phyloP scores from a whole-genome alignment of 2,797 vertebrate genomes.

The Cebuella pygmaea region DNA sequence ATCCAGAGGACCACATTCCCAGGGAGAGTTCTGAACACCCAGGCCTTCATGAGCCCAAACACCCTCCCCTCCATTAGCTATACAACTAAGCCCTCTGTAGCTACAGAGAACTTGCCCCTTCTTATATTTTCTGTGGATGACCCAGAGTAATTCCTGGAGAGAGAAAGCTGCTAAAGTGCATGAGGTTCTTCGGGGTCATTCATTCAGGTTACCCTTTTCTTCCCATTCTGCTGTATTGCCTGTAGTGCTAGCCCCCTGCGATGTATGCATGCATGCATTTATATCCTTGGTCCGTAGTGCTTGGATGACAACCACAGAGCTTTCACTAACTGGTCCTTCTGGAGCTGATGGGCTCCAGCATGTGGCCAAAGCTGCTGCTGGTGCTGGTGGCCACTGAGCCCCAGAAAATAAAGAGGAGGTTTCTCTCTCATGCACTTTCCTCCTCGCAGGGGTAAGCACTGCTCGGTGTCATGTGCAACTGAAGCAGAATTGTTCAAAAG shows the following conservation, averaged over 20 bases:
- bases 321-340: too few relatives aligned
- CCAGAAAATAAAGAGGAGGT: not conserved
- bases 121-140: not conserved
- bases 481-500: not conserved
- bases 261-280: fast-evolving
- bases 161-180: not conserved
- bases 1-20: not conserved
- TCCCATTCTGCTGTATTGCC: fast-evolving
- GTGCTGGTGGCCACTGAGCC: not conserved
- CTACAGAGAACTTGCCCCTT: not conserved
- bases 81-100: not conserved
- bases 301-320: not conserved
- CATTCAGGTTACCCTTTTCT: not conserved
- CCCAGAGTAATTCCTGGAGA: not conserved
- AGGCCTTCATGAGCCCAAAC: too few relatives aligned
- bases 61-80: not conserved
- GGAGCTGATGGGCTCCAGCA: not conserved
- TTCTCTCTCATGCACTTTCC: not conserved
- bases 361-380: not conserved
- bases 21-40: not conserved
- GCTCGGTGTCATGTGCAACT: not conserved
- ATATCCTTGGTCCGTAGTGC: not conserved
- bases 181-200: not conserved
- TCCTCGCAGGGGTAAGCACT: not conserved
- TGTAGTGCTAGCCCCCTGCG: not conserved